phyloP scores from a whole-genome alignment of 2,797 vertebrate genomes.

The Hoplostethus mediterraneus region DNA sequence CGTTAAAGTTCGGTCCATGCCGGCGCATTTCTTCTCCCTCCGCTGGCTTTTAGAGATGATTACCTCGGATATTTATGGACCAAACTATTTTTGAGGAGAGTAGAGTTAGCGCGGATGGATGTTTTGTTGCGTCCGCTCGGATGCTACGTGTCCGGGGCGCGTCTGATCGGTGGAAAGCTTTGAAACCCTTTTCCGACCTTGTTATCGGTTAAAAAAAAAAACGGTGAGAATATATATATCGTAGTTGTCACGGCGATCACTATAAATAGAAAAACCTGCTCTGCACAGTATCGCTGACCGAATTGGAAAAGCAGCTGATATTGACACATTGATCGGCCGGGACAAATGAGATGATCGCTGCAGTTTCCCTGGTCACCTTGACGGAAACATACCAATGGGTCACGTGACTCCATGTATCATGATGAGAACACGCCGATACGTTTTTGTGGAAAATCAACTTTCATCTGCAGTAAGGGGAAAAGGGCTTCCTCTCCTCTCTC shows the following conservation, averaged over 20 bases:
- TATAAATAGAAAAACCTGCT: slow-evolving; percentile 21
- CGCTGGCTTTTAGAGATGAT: slow-evolving; percentile 92
- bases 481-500: slow-evolving; percentile 12
- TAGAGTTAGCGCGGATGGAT: slow-evolving; percentile 57
- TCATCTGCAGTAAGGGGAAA: slow-evolving; percentile 25
- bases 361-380: slow-evolving; percentile 67
- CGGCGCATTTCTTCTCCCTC: slow-evolving; percentile 86
- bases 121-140: slow-evolving; percentile 58
- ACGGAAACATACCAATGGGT: slow-evolving; percentile 48
- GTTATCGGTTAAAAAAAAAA: slow-evolving; percentile 59
- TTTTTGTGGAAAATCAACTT: slow-evolving; percentile 43
- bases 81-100: slow-evolving; percentile 86
- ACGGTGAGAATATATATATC: slow-evolving; percentile 45
- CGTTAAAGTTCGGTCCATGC: slow-evolving; percentile 87
- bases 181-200: slow-evolving; percentile 8
- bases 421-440: slow-evolving; percentile 55
- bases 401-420: slow-evolving; percentile 58
- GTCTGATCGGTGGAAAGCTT: slow-evolving; percentile 19
- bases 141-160: slow-evolving; percentile 6
- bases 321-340: slow-evolving; percentile 41
- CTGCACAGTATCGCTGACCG: slow-evolving; percentile 28
- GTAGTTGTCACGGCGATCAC: slow-evolving; percentile 14
- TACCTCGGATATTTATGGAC: slow-evolving; percentile 92
- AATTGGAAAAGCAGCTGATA: slow-evolving; percentile 51
- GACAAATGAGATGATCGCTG: slow-evolving; percentile 46